These are phyloP conservation scores for Cinclus cinclus DNA, from an alignment of 2,113 vertebrate genomes.

Conservation along the genomic window DNA sequence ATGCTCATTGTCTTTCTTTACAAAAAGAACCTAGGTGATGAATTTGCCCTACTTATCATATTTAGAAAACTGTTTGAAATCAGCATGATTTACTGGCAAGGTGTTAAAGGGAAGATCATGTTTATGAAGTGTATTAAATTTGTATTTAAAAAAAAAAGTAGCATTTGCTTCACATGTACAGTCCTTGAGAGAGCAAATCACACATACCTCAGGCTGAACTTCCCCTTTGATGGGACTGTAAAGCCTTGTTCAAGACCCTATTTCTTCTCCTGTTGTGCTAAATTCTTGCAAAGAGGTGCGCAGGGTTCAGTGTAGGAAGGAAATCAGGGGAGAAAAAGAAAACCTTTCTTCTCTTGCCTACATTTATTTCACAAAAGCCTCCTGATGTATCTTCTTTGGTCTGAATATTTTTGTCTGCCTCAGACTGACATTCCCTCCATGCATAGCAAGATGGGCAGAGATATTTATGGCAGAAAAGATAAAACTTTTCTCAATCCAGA, in stretches of 20 bases:
- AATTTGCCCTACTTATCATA: neutral
- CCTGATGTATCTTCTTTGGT: neutral
- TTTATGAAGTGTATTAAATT: neutral
- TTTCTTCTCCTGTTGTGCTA: neutral
- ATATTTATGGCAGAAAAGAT: neutral
- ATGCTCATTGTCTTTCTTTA: neutral
- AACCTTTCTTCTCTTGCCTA: neutral
- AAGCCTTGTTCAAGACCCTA: neutral
- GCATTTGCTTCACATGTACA: neutral
- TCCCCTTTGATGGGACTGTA: neutral
- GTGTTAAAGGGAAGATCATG: neutral
- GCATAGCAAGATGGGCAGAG: neutral
- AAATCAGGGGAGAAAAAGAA: neutral
- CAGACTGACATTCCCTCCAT: neutral
- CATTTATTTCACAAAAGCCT: neutral
- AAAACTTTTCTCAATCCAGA: neutral
- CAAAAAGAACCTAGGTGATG: neutral
- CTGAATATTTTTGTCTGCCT: conserved; percentile 6
- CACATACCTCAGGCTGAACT: neutral
- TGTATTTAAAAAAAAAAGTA: neutral
- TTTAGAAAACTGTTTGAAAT: neutral
- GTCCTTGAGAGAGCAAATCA: neutral
- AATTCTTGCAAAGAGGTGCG: neutral
- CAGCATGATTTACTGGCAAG: neutral
- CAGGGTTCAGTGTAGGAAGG: neutral